A percentile compares a stretch with the other conserved stretches of the same genome.
These are phyloP conservation scores for Limnephilus auricula DNA, from an alignment of 2,888 invertebrate species.

Conservation along the genomic window DNA sequence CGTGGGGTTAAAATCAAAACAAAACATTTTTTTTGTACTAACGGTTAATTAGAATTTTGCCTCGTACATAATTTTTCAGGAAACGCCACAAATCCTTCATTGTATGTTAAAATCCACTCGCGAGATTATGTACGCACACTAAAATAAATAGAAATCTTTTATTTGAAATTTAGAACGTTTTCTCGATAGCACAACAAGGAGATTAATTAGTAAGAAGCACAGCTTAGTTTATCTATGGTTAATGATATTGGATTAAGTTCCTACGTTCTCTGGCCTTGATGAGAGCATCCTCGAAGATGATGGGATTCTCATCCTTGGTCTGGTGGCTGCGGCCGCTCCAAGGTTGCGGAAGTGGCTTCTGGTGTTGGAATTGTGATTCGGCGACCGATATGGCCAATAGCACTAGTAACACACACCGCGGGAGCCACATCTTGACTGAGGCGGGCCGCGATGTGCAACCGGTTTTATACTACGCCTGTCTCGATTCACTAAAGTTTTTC, in stretches of 20 bases:
- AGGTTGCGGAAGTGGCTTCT: slow-evolving; percentile 9
- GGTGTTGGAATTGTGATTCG: neutral
- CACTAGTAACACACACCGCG: slow-evolving; percentile 19
- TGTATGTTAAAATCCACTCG: neutral
- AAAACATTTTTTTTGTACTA: neutral
- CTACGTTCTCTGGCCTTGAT: slow-evolving; percentile 43
- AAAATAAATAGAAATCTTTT: neutral
- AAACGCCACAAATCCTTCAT: too few species aligned
- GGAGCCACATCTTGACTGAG: slow-evolving; percentile 38
- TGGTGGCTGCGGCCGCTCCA: neutral
- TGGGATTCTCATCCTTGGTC: slow-evolving; percentile 36
- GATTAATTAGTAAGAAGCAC: neutral
- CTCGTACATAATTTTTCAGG: neutral
- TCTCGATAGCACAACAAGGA: neutral
- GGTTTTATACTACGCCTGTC: neutral
- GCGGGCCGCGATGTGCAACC: neutral
- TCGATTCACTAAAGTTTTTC: neutral
- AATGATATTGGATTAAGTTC: slow-evolving; percentile 3
- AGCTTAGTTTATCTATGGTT: neutral
- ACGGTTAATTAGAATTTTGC: too few species aligned
- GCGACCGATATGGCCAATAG: slow-evolving; percentile 35
- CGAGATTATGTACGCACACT: neutral
- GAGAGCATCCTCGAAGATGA: slow-evolving; percentile 42
- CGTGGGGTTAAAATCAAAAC: neutral
- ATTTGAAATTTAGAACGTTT: too few species aligned